These are phyloP conservation scores for Podabrus alpinus DNA, from an alignment of 2,888 invertebrate species.

Conservation along the genomic window DNA sequence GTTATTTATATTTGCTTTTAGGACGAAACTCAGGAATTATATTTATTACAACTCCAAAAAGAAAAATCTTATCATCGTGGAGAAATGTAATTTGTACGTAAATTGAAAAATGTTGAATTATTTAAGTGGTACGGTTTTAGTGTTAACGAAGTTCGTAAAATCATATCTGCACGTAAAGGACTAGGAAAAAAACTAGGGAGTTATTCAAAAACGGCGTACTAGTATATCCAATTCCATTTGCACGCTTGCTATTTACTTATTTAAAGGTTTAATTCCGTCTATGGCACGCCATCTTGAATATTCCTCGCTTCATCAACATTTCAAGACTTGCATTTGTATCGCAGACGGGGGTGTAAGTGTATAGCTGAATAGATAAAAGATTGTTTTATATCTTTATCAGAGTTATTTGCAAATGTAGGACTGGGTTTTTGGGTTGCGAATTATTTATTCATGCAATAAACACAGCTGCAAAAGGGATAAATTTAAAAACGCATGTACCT, in stretches of 20 bases:
- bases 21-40: background rate
- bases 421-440: background rate
- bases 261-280: conserved; percentile 48
- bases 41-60: background rate
- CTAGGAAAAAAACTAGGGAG: conserved; percentile 10
- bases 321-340: conserved; percentile 38
- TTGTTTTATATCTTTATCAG: conserved; percentile 5
- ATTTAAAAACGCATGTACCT: background rate
- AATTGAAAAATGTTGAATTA: background rate
- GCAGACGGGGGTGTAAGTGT: conserved; percentile 31
- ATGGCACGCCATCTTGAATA: conserved; percentile 42
- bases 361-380: conserved; percentile 32
- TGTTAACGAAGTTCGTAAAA: background rate
- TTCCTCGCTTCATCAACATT: conserved; percentile 47
- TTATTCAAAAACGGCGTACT: conserved; percentile 11
- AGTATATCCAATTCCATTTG: conserved; percentile 34
- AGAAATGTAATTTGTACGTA: background rate
- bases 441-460: background rate
- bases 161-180: background rate
- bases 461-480: background rate
- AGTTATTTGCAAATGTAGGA: background rate
- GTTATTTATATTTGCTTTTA: conserved; percentile 3
- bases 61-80: background rate
- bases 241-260: conserved; percentile 43
- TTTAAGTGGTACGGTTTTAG: background rate